Percentiles rank a stretch among this genome's conserved stretches.
phyloP scores from a whole-genome alignment of 1,140 invertebrate genomes.

The Heterodera carotae region DNA sequence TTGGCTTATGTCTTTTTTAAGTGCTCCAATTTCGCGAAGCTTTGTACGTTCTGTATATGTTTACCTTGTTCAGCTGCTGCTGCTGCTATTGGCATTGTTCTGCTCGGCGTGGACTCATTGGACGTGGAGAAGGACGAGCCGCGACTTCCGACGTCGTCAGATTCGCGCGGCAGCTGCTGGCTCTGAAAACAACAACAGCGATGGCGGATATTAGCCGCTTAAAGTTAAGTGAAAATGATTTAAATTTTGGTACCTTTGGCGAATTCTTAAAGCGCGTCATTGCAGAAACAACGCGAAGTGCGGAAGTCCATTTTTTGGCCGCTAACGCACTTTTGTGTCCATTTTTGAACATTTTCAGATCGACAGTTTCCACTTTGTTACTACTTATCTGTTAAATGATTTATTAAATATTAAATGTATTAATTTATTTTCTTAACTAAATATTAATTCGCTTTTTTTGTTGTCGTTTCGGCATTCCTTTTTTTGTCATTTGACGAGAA shows the following conservation, averaged over 20 bases:
- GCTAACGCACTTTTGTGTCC: not conserved
- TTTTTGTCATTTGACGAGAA: too few species aligned
- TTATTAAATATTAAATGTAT: too few species aligned
- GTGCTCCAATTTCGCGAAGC: too few species aligned
- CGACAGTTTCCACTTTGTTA: not conserved
- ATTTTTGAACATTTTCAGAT: not conserved
- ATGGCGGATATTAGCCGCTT: too few species aligned
- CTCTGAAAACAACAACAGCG: too few species aligned
- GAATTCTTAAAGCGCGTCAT: conserved; percentile 50
- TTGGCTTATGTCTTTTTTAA: too few species aligned
- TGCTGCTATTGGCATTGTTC: not conserved
- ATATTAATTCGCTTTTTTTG: not conserved
- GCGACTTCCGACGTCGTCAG: too few species aligned
- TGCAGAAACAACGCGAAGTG: conserved; percentile 45
- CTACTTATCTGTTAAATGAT: too few species aligned
- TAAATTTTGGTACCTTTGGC: conserved; percentile 30
- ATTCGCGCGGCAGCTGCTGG: not conserved
- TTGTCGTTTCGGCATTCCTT: too few species aligned
- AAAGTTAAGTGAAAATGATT: too few species aligned
- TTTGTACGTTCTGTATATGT: too few species aligned
- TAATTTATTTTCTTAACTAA: not conserved
- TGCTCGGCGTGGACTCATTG: conserved; percentile 46
- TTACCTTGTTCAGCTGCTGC: not conserved
- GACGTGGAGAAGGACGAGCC: conserved; percentile 14
- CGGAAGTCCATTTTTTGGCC: conserved; percentile 44